Evolutionary conservation across 1,140 invertebrate genomes (phyloP), one percentile per base, ranked within the genome.

Genomic region (Hestina assimilis): DNA sequence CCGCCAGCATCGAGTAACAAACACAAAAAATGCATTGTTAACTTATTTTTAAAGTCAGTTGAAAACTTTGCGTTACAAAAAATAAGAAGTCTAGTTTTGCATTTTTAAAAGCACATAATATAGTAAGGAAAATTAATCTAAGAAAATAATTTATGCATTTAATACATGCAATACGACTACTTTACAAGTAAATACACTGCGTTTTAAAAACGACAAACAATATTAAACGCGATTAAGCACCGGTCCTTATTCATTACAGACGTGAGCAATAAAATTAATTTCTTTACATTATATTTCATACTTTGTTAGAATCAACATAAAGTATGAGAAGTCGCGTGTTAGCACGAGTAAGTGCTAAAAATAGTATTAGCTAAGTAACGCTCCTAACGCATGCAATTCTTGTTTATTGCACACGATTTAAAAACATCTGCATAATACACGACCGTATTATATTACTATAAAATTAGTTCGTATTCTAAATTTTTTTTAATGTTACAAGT

Each of bases 321-420:
- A 46, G 29, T 46, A 46, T 28, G 9, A 46, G 23, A 11, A 46
- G 17, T 35, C 41, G 45, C 53, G 40, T 50, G 55, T 23, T 59
- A n/a, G 35, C 53, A 21, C 33, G 42, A 19, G 29, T 45, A 20
- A 46, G 52, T 46, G 52, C 42, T 55, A 59, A 59, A 48, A 61
- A 55, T 61, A 17, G 31, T 43, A 38, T 54, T 42, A 40, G 43
- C 29, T 31, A 47, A 58, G 46, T 55, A 60, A 55, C 52, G 51
- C 45, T 48, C 23, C 17, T 20, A 20, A 33, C 11, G 26, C 59
- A 55, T 61, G 59, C 59, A 21, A 57, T 12, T 42, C 41, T 40
- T 61, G 55, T 61, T 61, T 61, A 61, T 61, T 61, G 40, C 45
- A 14, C 50, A 59, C 42, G 57, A 31, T 29, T 47, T 41, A 17